phyloP scores from a whole-genome alignment of 2,797 vertebrate species.

The Phoeniculus purpureus region DNA sequence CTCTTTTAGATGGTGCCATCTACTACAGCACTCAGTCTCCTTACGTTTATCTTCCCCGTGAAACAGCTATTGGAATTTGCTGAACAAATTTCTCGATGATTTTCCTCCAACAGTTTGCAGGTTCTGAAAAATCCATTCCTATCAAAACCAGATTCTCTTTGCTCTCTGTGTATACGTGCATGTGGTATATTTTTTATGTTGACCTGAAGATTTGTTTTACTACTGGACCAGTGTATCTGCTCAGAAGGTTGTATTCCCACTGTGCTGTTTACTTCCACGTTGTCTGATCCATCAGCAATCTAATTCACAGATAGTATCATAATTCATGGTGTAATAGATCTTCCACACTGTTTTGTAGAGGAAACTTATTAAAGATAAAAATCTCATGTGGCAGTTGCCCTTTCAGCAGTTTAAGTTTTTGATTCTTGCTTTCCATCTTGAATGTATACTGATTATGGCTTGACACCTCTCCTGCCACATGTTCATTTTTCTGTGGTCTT shows the following conservation, averaged over 20 bases:
- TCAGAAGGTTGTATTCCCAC: background rate
- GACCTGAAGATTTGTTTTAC: conserved; percentile 40
- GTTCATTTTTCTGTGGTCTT: conserved; percentile 1
- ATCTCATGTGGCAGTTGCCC: background rate
- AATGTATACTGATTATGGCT: conserved; percentile 3
- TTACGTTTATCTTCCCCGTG: conserved; percentile 47
- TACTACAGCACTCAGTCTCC: background rate
- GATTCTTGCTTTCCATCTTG: conserved; percentile 30
- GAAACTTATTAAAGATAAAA: conserved; percentile 42
- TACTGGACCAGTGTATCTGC: background rate
- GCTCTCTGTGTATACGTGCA: background rate
- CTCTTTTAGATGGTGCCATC: conserved; percentile 27
- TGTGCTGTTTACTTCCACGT: conserved; percentile 19
- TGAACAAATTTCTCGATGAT: conserved; percentile 43
- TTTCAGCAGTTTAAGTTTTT: conserved; percentile 49
- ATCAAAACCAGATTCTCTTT: conserved; percentile 25
- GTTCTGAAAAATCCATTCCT: conserved; percentile 58
- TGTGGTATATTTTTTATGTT: conserved; percentile 11
- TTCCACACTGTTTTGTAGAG: conserved; percentile 1
- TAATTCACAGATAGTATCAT: conserved; percentile 15
- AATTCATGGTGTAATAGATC: conserved; percentile 34
- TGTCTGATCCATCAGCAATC: conserved; percentile 10
- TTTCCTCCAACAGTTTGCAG: conserved; percentile 39
- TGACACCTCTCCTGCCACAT: conserved; percentile 1
- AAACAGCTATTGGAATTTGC: conserved; percentile 30